Conservation (phyloP, 1,140 invertebrate genomes). For the Philotrypesis tridentata region DNA sequence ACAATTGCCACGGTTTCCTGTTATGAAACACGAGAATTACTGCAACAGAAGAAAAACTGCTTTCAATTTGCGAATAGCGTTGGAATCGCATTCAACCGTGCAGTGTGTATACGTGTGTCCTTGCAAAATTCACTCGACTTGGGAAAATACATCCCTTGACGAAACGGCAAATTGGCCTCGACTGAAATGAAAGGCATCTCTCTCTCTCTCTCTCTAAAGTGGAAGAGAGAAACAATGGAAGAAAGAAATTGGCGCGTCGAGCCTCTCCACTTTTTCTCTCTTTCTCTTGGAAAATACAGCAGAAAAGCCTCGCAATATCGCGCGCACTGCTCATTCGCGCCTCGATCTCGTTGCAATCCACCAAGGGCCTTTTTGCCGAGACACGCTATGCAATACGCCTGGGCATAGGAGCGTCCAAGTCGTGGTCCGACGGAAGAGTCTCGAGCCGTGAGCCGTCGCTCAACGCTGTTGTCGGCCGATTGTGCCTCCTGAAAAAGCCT, state of each 20-base stretch:
- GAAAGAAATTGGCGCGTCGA: not conserved
- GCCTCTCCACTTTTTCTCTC: not conserved
- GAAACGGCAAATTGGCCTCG: not conserved
- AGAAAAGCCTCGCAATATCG: not conserved
- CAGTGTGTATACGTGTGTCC: not conserved
- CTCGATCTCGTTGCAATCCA: not conserved
- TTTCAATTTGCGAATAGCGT: not conserved
- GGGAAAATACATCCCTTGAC: not conserved
- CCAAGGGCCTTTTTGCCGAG: not conserved
- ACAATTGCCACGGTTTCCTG: not conserved
- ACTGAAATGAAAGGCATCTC: not conserved
- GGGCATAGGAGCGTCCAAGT: not conserved
- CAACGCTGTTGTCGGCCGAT: not conserved
- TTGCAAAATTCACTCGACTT: not conserved
- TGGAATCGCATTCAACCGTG: not conserved
- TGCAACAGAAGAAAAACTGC: not conserved
- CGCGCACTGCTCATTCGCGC: not conserved
- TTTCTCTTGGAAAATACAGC: not conserved
- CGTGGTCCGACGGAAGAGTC: not conserved
- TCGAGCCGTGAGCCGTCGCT: not conserved
- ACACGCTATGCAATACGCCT: not conserved
- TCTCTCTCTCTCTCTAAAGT: too few species aligned
- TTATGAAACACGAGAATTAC: not conserved
- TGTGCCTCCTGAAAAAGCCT: conserved; percentile 7
- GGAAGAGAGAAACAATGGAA: not conserved